A percentile compares a stretch with the other conserved stretches of the same genome.
Evolutionary conservation across 2,113 vertebrate genomes (phyloP).

Genomic region (human): GRCh38 chr9:11049501-11050000

Average conservation of each 20-base stretch:
- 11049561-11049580: neutral
- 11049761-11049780: neutral
- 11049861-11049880: neutral
- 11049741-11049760: neutral
- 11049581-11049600: neutral
- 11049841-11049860: neutral
- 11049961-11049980: too few species aligned
- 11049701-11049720: neutral
- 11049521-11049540: neutral
- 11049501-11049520: neutral
- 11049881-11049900: neutral
- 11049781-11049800: neutral
- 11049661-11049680: neutral
- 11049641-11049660: neutral
- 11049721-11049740: neutral
- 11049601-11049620: neutral
- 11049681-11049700: neutral
- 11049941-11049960: neutral
- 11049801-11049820: neutral
- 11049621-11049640: neutral
- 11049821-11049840: neutral
- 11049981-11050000: neutral
- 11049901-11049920: neutral
- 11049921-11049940: neutral
- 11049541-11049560: neutral